Evolutionary conservation across 2,888 invertebrate genomes (phyloP).

Genomic region (Tetropium fuscum): DNA sequence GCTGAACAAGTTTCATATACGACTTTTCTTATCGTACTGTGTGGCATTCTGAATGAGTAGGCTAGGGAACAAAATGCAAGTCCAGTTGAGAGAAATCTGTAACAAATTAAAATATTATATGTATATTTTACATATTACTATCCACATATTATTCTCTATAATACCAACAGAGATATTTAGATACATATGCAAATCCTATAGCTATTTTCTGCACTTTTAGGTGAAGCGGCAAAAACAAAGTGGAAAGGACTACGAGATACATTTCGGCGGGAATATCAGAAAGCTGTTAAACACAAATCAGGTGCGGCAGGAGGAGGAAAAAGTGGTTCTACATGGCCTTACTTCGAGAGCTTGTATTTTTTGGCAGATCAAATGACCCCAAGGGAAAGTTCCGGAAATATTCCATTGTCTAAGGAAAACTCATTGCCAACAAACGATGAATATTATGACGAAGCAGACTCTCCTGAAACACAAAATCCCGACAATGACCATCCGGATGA

Average conservation of each 20-base stretch:
- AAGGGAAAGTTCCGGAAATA: constrained; percentile 13
- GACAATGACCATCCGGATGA: constrained; percentile 7
- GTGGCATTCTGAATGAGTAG: constrained; percentile 44
- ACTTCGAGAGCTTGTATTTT: constrained; percentile 17
- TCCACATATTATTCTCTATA: constrained; percentile 3
- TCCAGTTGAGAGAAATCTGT: constrained; percentile 47
- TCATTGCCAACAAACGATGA: constrained; percentile 13
- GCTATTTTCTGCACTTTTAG: constrained; percentile 7
- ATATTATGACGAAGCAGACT: constrained; percentile 4
- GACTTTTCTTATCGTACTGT: constrained; percentile 40
- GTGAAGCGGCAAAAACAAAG: constrained; percentile 9
- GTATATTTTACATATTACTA: not conserved
- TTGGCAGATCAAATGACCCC: constrained; percentile 16
- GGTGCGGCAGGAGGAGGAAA: constrained; percentile 21
- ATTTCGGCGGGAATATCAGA: constrained; percentile 28
- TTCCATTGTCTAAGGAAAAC: constrained; percentile 1
- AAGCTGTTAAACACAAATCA: constrained; percentile 13
- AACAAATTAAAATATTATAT: constrained; percentile 27
- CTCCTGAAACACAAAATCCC: constrained; percentile 20
- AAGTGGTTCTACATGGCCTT: constrained; percentile 18
- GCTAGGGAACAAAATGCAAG: constrained; percentile 40
- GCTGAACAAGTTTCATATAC: constrained; percentile 45
- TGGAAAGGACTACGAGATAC: constrained; percentile 15
- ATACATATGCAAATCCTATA: constrained; percentile 14
- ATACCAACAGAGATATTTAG: not conserved